A percentile compares a stretch with the other conserved stretches of the same genome.
Conservation (phyloP, 2,113 vertebrate species). For the Cynocephalus volans region DNA sequence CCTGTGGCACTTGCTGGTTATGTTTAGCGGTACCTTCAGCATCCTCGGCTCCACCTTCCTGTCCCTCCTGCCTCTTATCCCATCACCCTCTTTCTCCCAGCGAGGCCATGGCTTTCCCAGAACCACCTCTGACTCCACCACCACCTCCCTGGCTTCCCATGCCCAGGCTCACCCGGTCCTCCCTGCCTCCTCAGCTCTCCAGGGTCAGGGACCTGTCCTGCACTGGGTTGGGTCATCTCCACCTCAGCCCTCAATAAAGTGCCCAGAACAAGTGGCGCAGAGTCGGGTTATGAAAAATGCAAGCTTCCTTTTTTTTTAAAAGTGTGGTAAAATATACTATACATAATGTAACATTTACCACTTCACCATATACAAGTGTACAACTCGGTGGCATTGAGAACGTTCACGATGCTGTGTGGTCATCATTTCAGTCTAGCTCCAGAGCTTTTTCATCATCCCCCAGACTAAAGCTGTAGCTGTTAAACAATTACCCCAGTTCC, state of each 20-base stretch:
- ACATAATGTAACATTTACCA: neutral
- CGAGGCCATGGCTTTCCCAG: neutral
- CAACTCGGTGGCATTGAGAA: no score
- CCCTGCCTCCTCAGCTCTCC: neutral
- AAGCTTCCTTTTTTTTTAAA: neutral
- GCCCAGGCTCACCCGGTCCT: neutral
- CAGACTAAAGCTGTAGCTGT: neutral
- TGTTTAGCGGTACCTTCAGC: neutral
- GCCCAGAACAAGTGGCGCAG: neutral
- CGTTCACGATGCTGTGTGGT: accelerated
- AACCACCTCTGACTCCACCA: neutral
- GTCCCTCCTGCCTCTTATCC: neutral
- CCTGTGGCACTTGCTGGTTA: neutral
- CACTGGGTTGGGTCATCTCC: neutral
- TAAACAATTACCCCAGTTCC: neutral
- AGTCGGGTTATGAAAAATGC: accelerated
- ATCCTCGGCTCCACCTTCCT: neutral
- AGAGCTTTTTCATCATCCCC: neutral
- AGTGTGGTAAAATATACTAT: neutral
- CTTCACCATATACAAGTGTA: neutral
- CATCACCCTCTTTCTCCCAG: neutral
- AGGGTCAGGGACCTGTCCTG: neutral
- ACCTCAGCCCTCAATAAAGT: neutral
- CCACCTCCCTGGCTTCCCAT: accelerated
- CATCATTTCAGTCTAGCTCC: neutral